These are phyloP conservation scores for Pluvianellus socialis DNA, from an alignment of 2,113 vertebrate genomes.

Conservation along the genomic window DNA sequence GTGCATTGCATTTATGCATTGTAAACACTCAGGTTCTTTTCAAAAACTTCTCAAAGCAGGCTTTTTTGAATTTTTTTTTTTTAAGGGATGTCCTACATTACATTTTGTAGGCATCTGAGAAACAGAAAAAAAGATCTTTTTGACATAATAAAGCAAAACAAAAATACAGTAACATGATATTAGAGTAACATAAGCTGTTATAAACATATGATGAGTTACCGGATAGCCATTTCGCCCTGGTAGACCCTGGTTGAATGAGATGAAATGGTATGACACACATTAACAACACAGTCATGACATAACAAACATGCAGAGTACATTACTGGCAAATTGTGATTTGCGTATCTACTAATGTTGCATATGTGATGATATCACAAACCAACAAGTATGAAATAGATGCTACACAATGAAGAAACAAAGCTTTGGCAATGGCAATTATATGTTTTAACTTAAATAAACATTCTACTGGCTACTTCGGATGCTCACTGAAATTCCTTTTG, in stretches of 20 bases:
- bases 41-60: neutral
- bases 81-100: neutral
- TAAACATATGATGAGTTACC: slow-evolving; percentile 55
- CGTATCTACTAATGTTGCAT: neutral
- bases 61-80: neutral
- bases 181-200: slow-evolving; percentile 2
- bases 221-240: slow-evolving; percentile 71
- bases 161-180: neutral
- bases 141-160: neutral
- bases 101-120: neutral
- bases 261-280: slow-evolving; percentile 68
- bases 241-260: slow-evolving; percentile 70
- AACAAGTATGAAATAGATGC: neutral
- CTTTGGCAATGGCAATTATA: neutral
- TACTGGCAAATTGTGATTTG: neutral
- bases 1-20: neutral
- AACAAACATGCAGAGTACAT: slow-evolving; percentile 43
- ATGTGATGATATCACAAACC: neutral
- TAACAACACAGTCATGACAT: slow-evolving; percentile 48
- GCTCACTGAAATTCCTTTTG: neutral
- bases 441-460: neutral
- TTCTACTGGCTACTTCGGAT: neutral
- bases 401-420: neutral
- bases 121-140: neutral
- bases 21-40: neutral